Evolutionary conservation across 1,140 invertebrate species (phyloP).

Genomic region (Ostrea denselamellosa): DNA sequence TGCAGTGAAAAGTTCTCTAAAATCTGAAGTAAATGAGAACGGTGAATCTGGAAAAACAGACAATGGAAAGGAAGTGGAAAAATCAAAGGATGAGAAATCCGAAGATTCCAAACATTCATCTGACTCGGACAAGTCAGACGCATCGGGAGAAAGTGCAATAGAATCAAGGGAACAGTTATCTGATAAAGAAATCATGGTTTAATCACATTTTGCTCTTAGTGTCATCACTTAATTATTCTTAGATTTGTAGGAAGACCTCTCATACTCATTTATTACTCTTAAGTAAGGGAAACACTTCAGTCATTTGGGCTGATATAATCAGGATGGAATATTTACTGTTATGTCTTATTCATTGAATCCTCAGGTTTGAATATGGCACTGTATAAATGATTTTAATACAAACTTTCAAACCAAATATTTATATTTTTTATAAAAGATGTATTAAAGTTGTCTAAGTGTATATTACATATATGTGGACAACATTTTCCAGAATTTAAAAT

Average conservation of each 20-base stretch:
- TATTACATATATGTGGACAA: no score
- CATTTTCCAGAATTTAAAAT: no score
- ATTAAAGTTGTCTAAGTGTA: background rate
- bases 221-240: background rate
- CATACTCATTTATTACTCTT: background rate
- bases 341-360: background rate
- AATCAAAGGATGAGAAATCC: background rate
- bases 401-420: background rate
- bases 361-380: background rate
- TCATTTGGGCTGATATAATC: no score
- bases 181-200: conserved; percentile 44
- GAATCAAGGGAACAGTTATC: background rate
- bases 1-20: conserved; percentile 26
- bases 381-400: background rate
- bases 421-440: conserved; percentile 15
- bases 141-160: conserved; percentile 19
- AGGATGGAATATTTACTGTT: background rate
- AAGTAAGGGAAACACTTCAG: no score
- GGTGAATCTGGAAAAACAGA: conserved; percentile 7
- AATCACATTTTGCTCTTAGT: background rate
- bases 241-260: background rate
- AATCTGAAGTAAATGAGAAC: conserved; percentile 20
- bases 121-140: conserved; percentile 35
- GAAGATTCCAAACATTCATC: conserved; percentile 36
- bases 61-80: background rate